These are phyloP conservation scores for Cyanoramphus novaezelandiae DNA, from an alignment of 2,113 vertebrate species.

Conservation along the genomic window DNA sequence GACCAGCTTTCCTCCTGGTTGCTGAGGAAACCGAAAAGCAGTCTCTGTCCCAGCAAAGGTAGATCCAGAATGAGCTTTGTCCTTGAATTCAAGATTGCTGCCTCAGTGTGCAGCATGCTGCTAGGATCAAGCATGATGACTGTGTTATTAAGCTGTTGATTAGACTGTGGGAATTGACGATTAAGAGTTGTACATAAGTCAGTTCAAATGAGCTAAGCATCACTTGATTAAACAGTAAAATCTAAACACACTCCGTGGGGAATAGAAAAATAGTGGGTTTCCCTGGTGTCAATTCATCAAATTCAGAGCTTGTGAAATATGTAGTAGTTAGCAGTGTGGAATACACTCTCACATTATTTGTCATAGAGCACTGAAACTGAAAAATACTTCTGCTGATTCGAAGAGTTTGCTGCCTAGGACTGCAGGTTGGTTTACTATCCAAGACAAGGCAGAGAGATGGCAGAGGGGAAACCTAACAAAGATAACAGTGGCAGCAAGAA, in stretches of 20 bases:
- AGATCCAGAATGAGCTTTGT: not conserved
- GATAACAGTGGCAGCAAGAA: not conserved
- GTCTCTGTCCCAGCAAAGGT: not conserved
- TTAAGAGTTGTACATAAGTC: not conserved
- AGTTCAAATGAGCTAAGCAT: constrained; percentile 10
- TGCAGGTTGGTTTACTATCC: not conserved
- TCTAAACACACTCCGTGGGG: not conserved
- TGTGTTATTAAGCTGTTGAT: constrained; percentile 40
- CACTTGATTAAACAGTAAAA: constrained; percentile 41
- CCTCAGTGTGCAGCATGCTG: not conserved
- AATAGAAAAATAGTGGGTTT: constrained; percentile 1
- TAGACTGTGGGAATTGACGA: not conserved
- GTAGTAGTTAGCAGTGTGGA: not conserved
- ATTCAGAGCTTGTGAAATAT: constrained; percentile 2
- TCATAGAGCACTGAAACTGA: not conserved
- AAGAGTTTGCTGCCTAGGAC: not conserved
- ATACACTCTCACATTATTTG: not conserved
- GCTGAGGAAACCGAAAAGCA: not conserved
- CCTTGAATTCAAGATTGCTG: constrained; percentile 18
- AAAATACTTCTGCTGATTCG: not conserved
- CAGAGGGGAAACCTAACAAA: not conserved
- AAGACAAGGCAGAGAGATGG: not conserved
- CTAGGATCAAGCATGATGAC: not conserved
- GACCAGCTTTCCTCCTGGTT: not conserved
- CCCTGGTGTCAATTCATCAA: not conserved